Percentiles rank a stretch among this genome's conserved stretches.
Conservation (phyloP, 2,888 invertebrate genomes). For the Drosophila lutescens region DNA sequence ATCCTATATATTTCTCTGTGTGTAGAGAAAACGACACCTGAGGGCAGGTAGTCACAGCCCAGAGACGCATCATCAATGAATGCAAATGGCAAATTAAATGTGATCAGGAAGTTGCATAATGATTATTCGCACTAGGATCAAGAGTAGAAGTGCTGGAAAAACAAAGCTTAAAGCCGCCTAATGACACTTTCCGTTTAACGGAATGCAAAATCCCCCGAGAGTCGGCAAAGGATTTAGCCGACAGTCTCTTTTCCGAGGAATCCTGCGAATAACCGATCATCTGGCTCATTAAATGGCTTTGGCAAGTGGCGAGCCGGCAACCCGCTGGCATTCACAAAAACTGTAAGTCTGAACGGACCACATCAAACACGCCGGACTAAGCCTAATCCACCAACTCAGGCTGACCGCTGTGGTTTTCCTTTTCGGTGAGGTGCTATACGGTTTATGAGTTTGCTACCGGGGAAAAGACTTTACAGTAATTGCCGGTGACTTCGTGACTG, state of each 20-base stretch:
- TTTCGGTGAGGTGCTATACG: neutral
- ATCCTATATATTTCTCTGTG: neutral
- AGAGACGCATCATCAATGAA: constrained; percentile 20
- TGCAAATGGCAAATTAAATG: constrained; percentile 77
- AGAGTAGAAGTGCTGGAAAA: constrained; percentile 12
- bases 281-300: constrained; percentile 76
- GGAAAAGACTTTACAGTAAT: constrained; percentile 65
- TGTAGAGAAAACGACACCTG: neutral
- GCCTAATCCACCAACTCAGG: constrained; percentile 57
- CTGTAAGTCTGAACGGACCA: constrained; percentile 26
- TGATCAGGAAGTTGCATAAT: constrained; percentile 70
- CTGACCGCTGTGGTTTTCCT: constrained; percentile 59
- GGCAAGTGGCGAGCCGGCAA: constrained; percentile 49
- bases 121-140: constrained; percentile 39
- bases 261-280: constrained; percentile 54
- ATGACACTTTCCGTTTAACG: constrained; percentile 49
- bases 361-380: constrained; percentile 53
- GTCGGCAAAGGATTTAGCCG: constrained; percentile 50
- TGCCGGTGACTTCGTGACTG: constrained; percentile 78
- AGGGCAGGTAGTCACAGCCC: constrained; percentile 9
- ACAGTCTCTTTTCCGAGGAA: constrained; percentile 52
- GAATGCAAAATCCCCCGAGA: constrained; percentile 26
- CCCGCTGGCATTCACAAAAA: constrained; percentile 64
- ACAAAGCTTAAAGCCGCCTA: constrained; percentile 51
- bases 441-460: constrained; percentile 30